Evolutionary conservation across 64 coral and sea anemone species (phyloP).

Genomic region (Actinia equina): DNA sequence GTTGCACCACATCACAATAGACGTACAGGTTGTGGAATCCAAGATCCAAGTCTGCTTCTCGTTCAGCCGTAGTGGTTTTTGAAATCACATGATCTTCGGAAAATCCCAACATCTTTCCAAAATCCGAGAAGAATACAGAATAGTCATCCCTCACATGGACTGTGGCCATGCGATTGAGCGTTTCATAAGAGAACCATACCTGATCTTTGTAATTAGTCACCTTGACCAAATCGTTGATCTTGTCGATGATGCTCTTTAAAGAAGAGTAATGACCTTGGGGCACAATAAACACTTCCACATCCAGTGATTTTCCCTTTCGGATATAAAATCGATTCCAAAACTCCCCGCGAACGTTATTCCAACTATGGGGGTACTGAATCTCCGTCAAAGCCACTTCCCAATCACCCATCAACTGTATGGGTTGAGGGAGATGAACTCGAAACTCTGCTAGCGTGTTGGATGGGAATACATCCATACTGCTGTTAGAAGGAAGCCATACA

Average conservation of each 20-base stretch:
- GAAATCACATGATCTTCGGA: background rate
- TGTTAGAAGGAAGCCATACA: too few relatives aligned
- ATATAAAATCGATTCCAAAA: too few relatives aligned
- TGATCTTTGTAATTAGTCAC: too few relatives aligned
- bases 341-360: too few relatives aligned
- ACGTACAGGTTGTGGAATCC: conserved; percentile 7
- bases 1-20: background rate
- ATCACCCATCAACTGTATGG: too few relatives aligned
- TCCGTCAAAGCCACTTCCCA: too few relatives aligned
- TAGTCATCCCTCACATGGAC: background rate
- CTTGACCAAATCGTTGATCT: background rate
- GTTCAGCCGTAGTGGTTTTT: background rate
- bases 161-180: too few relatives aligned
- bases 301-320: too few relatives aligned
- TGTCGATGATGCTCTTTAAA: background rate
- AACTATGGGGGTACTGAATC: too few relatives aligned
- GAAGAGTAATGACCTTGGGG: background rate
- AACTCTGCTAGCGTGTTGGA: too few relatives aligned
- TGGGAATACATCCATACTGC: too few relatives aligned
- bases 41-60: conserved; percentile 3
- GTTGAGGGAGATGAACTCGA: too few relatives aligned
- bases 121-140: background rate
- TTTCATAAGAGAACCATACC: background rate
- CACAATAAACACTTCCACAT: background rate
- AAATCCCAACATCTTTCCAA: background rate